These are phyloP conservation scores for Pygmarrhopalites habei DNA, from an alignment of 1,140 invertebrate genomes.

Conservation along the genomic window DNA sequence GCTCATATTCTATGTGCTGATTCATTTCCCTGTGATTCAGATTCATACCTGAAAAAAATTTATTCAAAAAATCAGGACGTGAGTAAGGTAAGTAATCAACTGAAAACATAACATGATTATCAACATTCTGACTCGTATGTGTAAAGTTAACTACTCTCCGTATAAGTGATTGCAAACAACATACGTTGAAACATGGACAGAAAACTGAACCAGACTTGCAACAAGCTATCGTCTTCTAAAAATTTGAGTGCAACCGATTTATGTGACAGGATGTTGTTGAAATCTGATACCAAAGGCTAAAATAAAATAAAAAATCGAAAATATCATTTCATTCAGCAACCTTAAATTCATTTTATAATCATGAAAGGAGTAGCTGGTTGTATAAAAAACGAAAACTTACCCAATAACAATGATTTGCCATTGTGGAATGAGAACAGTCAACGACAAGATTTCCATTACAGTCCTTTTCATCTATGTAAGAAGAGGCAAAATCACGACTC, in stretches of 20 bases:
- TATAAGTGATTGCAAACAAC: too few species aligned
- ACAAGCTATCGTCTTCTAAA: slow-evolving; percentile 71
- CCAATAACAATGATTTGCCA: slow-evolving; percentile 98
- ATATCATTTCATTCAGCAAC: too few species aligned
- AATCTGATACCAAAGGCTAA: slow-evolving; percentile 90
- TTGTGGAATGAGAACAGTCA: slow-evolving; percentile 79
- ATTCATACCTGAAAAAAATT: slow-evolving; percentile 70
- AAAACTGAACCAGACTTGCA: slow-evolving; percentile 92
- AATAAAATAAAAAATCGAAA: too few species aligned
- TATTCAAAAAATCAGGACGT: too few species aligned
- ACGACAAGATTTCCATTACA: slow-evolving; percentile 74
- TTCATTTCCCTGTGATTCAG: slow-evolving; percentile 81
- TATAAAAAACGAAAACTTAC: too few species aligned
- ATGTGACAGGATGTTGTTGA: slow-evolving; percentile 95
- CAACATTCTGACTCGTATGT: too few species aligned
- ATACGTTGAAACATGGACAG: slow-evolving; percentile 89
- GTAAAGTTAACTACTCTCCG: too few species aligned
- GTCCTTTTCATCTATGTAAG: slow-evolving; percentile 67
- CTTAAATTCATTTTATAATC: too few species aligned
- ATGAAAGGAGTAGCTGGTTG: too few species aligned
- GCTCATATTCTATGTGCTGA: slow-evolving; percentile 93
- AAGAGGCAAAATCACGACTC: too few species aligned
- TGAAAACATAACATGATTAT: too few species aligned
- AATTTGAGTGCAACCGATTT: slow-evolving; percentile 81
- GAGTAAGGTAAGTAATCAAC: neutral